Evolutionary conservation across 2,888 invertebrate species (phyloP), one percentile per base, ranked within the genome.

Genomic region (Nineta flava): DNA sequence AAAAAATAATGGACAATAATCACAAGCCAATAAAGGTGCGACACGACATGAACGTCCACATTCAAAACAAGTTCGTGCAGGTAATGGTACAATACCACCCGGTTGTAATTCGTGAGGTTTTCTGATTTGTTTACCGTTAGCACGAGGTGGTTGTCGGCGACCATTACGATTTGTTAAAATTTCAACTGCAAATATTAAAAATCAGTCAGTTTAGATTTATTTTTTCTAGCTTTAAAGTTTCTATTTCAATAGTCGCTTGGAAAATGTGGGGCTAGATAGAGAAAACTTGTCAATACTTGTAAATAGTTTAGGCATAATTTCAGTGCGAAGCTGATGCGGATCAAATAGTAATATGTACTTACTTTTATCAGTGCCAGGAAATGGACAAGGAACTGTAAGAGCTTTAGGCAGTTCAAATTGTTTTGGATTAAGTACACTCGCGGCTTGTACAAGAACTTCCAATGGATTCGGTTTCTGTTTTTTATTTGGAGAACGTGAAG

Each of bases 361-460:
- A 75, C 83, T 74, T 72, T 84, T 87, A 57, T 87, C 87, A 50
- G 83, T 83, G 2, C 90, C 90, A 1, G 90, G 88, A 62, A 91
- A 87, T 47, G 78, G 73, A 52, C 81, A 80, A 19, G 83, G 81
- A 56, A 87, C 69, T 55, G 77, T 76, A 69, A 92, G 75, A 60
- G 91, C 87, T 46, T 78, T 70, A 0, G 94, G 92, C 58, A 95
- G 68, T 59, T 87, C 84, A 66, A 94, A 95, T 68, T 94, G 91
- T 57, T 76, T 78, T 0, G 95, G 94, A 71, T 95, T 95, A 67
- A 88, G 76, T 52, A 85, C 71, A 56, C 79, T 79, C 2, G 92
- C 93, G 0, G 87, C 90, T 58, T 83, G 75, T 48, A 90, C 83
- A 15, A 94, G 69, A 42, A 83, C 74, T 59, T 87, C 83, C 63